Percentiles rank a stretch among this genome's conserved stretches.
phyloP scores from a whole-genome alignment of 53 echinoderm and acorn worm species.

The Holothuria scabra region DNA sequence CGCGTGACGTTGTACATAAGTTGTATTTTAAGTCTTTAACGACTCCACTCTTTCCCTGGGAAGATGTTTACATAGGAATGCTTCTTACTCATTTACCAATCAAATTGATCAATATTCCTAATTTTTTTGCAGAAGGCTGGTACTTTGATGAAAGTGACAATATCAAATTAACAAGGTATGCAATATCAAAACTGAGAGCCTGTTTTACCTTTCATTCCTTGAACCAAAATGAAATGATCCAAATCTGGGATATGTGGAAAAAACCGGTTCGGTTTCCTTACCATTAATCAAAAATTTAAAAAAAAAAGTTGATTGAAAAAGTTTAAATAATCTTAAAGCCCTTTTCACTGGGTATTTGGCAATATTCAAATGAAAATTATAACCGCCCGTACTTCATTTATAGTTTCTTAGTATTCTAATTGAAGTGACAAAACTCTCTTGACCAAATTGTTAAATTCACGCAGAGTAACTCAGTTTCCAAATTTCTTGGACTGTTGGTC shows the following conservation, averaged over 20 bases:
- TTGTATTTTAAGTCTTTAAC: constrained; percentile 54
- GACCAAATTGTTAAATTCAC: too few relatives aligned
- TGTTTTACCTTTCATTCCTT: constrained; percentile 55
- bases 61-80: constrained; percentile 79
- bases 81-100: constrained; percentile 60
- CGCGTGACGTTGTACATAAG: constrained; percentile 55
- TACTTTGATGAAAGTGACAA: constrained; percentile 14
- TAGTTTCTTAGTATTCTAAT: too few relatives aligned
- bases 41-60: constrained; percentile 74
- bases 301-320: too few relatives aligned
- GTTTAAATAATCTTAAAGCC: too few relatives aligned
- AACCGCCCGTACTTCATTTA: too few relatives aligned
- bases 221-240: constrained; percentile 33
- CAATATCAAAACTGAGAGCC: constrained; percentile 27
- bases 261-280: background rate
- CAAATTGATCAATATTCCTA: constrained; percentile 41
- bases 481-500: too few relatives aligned
- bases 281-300: too few relatives aligned
- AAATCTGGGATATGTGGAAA: constrained; percentile 18
- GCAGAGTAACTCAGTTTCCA: too few relatives aligned
- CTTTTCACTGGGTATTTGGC: too few relatives aligned
- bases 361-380: too few relatives aligned
- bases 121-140: constrained; percentile 53
- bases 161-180: constrained; percentile 5
- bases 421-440: too few relatives aligned